Conservation (phyloP, 2,888 invertebrate genomes). For the Malthinus flaveolus region DNA sequence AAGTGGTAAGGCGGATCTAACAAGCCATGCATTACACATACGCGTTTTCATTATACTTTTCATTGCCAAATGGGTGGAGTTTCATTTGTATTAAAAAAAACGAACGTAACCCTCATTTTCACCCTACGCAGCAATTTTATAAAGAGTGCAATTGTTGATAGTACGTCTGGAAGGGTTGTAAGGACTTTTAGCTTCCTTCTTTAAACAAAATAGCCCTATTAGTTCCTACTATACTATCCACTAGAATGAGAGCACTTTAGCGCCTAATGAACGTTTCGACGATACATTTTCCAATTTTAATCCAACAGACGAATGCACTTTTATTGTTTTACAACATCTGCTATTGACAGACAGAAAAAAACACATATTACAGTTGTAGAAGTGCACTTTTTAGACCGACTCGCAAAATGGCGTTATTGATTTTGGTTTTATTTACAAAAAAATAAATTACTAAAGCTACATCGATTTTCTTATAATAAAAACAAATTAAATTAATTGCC, state of each 20-base stretch:
- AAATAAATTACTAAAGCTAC: no score
- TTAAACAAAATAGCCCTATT: constrained; percentile 23
- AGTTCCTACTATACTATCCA: constrained; percentile 13
- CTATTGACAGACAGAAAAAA: constrained; percentile 11
- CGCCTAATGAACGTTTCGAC: constrained; percentile 10
- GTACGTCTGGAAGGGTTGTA: constrained; percentile 14
- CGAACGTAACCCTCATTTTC: constrained; percentile 26
- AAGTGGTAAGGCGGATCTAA: constrained; percentile 48
- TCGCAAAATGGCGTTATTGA: no score
- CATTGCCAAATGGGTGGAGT: constrained; percentile 46
- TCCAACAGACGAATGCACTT: constrained; percentile 9
- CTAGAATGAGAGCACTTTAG: constrained; percentile 10
- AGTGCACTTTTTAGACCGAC: neutral
- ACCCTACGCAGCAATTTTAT: constrained; percentile 30
- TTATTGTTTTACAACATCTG: constrained; percentile 19
- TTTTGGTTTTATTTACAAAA: no score
- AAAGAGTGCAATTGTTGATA: neutral
- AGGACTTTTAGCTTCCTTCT: constrained; percentile 20
- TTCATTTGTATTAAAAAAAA: constrained; percentile 11
- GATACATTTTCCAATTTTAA: constrained; percentile 10
- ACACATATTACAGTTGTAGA: neutral
- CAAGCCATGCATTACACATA: constrained; percentile 45
- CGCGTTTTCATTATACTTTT: constrained; percentile 44
- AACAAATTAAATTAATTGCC: no score
- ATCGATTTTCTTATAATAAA: no score